A percentile compares a stretch with the other conserved stretches of the same genome.
These are phyloP conservation scores for Lasioglossum vierecki DNA, from an alignment of 2,888 invertebrate species.

Conservation along the genomic window DNA sequence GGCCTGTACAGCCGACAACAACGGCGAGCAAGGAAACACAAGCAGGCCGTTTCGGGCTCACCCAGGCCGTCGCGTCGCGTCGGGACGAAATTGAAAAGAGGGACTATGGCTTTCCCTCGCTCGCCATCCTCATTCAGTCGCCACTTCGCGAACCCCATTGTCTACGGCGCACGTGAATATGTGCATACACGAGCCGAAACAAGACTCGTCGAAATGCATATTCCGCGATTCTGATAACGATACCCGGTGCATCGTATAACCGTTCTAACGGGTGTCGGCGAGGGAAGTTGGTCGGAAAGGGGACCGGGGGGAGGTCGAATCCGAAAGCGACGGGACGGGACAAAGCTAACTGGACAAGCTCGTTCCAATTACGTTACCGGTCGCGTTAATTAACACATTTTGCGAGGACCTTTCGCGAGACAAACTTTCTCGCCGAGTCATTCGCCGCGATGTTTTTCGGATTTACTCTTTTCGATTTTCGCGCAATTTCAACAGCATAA, in stretches of 20 bases:
- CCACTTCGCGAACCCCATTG: slow-evolving; percentile 56
- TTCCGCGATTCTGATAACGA: slow-evolving; percentile 57
- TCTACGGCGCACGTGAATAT: slow-evolving; percentile 26
- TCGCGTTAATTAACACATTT: slow-evolving; percentile 12
- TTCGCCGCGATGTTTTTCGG: not conserved
- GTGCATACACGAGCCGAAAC: slow-evolving; percentile 31
- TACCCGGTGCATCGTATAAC: slow-evolving; percentile 28
- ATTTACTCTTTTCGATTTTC: not conserved
- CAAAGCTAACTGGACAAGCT: slow-evolving; percentile 10
- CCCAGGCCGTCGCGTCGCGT: not conserved
- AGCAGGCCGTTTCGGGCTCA: slow-evolving; percentile 10
- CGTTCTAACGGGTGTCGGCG: slow-evolving; percentile 32
- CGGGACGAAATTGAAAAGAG: slow-evolving; percentile 38
- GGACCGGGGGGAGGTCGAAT: not conserved
- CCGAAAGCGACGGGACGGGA: not conserved
- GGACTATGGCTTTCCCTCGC: slow-evolving; percentile 18
- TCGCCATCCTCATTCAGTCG: slow-evolving; percentile 39
- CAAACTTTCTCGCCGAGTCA: not conserved
- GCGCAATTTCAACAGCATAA: not conserved
- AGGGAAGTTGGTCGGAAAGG: not conserved
- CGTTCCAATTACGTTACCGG: slow-evolving; percentile 16
- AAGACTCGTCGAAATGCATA: slow-evolving; percentile 24
- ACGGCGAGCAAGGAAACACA: not conserved
- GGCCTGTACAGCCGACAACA: slow-evolving; percentile 6
- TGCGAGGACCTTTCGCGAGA: not conserved